Evolutionary conservation across 1,140 invertebrate species (phyloP).

Genomic region (Pomacea maculata): DNA sequence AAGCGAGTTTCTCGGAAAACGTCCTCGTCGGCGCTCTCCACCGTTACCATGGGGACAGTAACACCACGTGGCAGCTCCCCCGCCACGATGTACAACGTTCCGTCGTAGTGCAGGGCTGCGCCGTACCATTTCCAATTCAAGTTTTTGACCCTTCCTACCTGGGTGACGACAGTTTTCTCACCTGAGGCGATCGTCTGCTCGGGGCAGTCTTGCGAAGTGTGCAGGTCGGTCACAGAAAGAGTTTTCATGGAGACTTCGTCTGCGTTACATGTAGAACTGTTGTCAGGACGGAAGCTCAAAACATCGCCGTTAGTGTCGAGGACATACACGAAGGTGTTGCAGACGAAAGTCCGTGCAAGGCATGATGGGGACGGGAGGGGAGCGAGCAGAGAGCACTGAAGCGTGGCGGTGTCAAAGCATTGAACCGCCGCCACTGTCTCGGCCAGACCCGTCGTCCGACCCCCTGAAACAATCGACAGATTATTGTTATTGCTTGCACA

Average conservation of each 20-base stretch:
- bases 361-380: conserved; percentile 10
- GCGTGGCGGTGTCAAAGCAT: conserved; percentile 10
- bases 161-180: background rate
- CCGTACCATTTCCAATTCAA: conserved; percentile 21
- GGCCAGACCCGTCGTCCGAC: conserved; percentile 11
- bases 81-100: conserved; percentile 16
- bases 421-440: conserved; percentile 7
- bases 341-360: conserved; percentile 6
- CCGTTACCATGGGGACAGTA: background rate
- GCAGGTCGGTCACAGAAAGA: background rate
- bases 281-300: conserved; percentile 1
- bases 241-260: too few relatives aligned
- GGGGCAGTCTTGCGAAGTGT: too few relatives aligned
- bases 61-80: background rate
- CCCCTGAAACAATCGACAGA: background rate
- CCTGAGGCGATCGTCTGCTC: background rate
- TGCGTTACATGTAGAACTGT: background rate
- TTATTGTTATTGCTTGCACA: too few relatives aligned
- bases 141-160: background rate
- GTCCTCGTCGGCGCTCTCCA: background rate
- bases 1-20: background rate
- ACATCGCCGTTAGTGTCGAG: conserved; percentile 6
- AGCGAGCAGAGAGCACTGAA: conserved; percentile 5
- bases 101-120: background rate
- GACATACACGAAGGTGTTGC: background rate